phyloP scores from a whole-genome alignment of 2,888 invertebrate species.

The Allacma fusca region DNA sequence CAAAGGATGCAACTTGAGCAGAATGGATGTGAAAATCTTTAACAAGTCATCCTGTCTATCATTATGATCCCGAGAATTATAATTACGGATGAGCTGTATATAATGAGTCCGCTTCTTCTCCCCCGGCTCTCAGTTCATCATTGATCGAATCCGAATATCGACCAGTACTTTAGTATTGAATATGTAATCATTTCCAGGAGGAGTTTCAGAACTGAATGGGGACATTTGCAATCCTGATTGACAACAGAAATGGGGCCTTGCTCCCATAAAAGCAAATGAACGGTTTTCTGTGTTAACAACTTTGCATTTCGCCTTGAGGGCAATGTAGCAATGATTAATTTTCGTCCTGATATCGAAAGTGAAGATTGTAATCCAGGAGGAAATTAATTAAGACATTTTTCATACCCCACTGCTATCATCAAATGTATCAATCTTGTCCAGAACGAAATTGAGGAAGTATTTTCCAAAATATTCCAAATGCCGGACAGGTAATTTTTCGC shows the following conservation, averaged over 20 bases:
- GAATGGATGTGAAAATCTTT: too few relatives aligned
- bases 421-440: conserved; percentile 82
- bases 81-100: too few relatives aligned
- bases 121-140: conserved; percentile 87
- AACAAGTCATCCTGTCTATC: too few relatives aligned
- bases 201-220: conserved; percentile 87
- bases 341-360: conserved; percentile 72
- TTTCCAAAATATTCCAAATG: conserved; percentile 86
- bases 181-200: conserved; percentile 85
- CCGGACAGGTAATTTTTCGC: conserved; percentile 85
- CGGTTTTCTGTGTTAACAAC: conserved; percentile 87
- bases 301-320: conserved; percentile 78
- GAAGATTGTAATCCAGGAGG: conserved; percentile 87
- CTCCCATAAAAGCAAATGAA: conserved; percentile 86
- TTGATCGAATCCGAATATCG: conserved; percentile 88
- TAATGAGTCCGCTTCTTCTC: too few relatives aligned
- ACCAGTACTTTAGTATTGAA: conserved; percentile 84
- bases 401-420: conserved; percentile 76
- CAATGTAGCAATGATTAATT: conserved; percentile 78
- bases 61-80: too few relatives aligned
- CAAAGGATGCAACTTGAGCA: too few relatives aligned
- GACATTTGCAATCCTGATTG: conserved; percentile 75
- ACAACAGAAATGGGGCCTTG: conserved; percentile 25
- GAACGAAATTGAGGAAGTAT: conserved; percentile 80
- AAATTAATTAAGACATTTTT: conserved; percentile 83